phyloP scores from a whole-genome alignment of 2,888 invertebrate species.

The Nymphalis polychloros region DNA sequence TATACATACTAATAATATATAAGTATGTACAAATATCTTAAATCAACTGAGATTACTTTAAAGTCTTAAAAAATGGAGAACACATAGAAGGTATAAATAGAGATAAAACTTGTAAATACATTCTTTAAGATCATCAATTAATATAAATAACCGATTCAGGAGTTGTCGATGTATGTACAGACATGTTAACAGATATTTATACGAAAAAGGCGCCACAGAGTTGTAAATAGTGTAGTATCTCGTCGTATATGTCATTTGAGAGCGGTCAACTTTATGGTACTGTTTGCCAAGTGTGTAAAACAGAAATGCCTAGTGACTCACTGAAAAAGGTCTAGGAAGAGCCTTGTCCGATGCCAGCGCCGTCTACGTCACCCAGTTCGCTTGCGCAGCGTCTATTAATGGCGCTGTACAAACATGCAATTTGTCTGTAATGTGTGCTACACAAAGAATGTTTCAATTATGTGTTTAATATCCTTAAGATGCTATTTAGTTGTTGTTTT shows the following conservation, averaged over 20 bases:
- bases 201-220: neutral
- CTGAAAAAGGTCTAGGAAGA: constrained; percentile 49
- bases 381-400: constrained; percentile 45
- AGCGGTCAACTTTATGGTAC: constrained; percentile 17
- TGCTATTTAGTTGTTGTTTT: constrained; percentile 2
- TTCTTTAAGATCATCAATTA: neutral
- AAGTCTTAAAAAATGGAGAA: neutral
- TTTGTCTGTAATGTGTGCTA: constrained; percentile 33
- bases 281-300: constrained; percentile 23
- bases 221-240: constrained; percentile 5
- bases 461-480: neutral
- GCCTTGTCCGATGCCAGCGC: constrained; percentile 43
- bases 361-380: constrained; percentile 35
- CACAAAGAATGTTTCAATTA: constrained; percentile 24
- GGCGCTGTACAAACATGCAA: constrained; percentile 40
- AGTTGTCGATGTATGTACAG: neutral
- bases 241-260: constrained; percentile 19
- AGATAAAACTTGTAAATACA: neutral
- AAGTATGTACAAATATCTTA: too few species aligned
- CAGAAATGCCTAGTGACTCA: constrained; percentile 44
- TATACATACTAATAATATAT: too few species aligned
- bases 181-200: constrained; percentile 4
- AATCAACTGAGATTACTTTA: neutral
- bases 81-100: neutral
- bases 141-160: neutral